These are phyloP conservation scores for Falco concolor DNA, from an alignment of 2,797 vertebrate species.

Conservation along the genomic window DNA sequence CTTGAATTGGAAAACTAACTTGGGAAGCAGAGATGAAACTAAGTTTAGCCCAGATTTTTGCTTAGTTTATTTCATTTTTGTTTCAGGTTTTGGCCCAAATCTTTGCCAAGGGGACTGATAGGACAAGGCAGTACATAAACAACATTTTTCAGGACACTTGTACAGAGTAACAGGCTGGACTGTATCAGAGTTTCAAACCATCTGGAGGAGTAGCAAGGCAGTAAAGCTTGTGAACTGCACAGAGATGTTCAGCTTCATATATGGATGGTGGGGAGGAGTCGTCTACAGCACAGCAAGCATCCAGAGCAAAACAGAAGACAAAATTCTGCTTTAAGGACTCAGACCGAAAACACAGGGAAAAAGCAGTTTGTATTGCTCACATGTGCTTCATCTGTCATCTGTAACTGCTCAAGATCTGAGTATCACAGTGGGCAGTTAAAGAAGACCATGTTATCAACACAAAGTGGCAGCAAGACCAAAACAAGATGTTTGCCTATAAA, in stretches of 20 bases:
- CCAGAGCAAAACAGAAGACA: background rate
- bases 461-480: background rate
- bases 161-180: background rate
- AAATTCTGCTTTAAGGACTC: background rate
- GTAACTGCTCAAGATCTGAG: background rate
- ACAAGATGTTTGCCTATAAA: background rate
- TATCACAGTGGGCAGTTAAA: background rate
- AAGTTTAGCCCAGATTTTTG: background rate
- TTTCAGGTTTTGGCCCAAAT: background rate
- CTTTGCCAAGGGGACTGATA: background rate
- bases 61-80: background rate
- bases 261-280: background rate
- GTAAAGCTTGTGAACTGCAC: background rate
- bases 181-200: background rate
- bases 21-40: background rate
- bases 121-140: background rate
- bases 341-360: background rate
- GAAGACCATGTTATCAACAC: background rate
- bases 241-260: background rate
- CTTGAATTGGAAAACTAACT: background rate
- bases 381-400: background rate
- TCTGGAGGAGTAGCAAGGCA: background rate
- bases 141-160: background rate
- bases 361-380: background rate
- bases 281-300: background rate